Conservation (phyloP, 2,888 invertebrate species). For the Nasonovia ribisnigri region DNA sequence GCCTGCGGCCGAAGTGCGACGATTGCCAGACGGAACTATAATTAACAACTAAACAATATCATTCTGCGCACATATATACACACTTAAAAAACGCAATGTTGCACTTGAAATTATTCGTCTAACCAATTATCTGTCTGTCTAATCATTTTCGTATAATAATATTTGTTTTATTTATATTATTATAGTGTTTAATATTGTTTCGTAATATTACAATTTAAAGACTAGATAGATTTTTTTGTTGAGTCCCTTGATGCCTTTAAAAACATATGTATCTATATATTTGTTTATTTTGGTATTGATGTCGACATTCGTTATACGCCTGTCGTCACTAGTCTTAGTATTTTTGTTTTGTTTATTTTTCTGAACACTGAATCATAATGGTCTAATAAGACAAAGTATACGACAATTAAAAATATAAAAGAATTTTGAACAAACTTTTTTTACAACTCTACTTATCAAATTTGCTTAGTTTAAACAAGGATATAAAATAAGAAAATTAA, state of each 20-base stretch:
- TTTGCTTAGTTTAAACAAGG: constrained; percentile 47
- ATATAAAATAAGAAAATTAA: constrained; percentile 43
- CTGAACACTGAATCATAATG: constrained; percentile 25
- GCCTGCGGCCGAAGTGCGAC: constrained; percentile 65
- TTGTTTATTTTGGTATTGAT: constrained; percentile 50
- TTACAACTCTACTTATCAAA: constrained; percentile 60
- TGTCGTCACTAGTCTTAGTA: constrained; percentile 61
- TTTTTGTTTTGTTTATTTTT: constrained; percentile 61
- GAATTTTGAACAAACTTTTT: constrained; percentile 62
- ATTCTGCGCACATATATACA: constrained; percentile 62
- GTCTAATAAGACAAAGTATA: constrained; percentile 59
- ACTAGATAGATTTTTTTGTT: constrained; percentile 52
- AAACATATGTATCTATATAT: constrained; percentile 39
- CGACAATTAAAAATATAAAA: constrained; percentile 42
- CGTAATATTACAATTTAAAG: constrained; percentile 58
- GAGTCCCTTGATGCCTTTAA: constrained; percentile 57
- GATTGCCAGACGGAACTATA: constrained; percentile 62
- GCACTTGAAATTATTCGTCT: constrained; percentile 62
- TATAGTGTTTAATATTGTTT: constrained; percentile 62
- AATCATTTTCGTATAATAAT: constrained; percentile 64
- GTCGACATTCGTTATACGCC: constrained; percentile 36
- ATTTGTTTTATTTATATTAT: constrained; percentile 63
- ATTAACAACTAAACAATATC: constrained; percentile 65
- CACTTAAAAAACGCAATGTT: constrained; percentile 62
- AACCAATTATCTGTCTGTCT: constrained; percentile 63